phyloP scores from a whole-genome alignment of 2,888 invertebrate species.

The Ormia ochracea region DNA sequence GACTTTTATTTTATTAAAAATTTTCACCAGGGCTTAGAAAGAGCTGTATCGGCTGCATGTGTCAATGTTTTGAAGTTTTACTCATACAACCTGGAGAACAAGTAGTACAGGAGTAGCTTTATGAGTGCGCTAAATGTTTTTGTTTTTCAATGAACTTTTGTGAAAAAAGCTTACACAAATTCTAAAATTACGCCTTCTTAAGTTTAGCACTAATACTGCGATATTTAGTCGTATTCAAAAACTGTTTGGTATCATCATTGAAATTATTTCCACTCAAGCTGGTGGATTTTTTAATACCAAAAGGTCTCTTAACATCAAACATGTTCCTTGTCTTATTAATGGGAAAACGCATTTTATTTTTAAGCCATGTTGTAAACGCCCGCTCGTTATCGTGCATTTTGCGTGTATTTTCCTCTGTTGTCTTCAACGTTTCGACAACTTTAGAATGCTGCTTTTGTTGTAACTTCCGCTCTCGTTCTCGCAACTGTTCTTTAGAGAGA shows the following conservation, averaged over 20 bases:
- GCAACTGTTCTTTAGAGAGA: conserved; percentile 77
- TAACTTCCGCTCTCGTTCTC: conserved; percentile 75
- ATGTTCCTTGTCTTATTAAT: conserved; percentile 76
- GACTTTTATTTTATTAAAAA: too few species aligned
- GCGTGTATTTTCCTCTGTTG: conserved; percentile 76
- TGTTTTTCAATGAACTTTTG: background rate
- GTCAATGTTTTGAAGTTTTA: too few species aligned
- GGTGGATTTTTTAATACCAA: conserved; percentile 43
- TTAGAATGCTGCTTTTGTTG: conserved; percentile 70
- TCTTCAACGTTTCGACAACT: conserved; percentile 72
- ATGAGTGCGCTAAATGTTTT: background rate
- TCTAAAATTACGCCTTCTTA: conserved; percentile 27
- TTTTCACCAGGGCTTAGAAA: too few species aligned
- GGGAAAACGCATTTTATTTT: conserved; percentile 76
- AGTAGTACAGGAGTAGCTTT: too few species aligned
- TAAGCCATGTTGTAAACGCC: conserved; percentile 79
- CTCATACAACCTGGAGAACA: too few species aligned
- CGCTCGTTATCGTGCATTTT: conserved; percentile 78
- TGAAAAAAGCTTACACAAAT: background rate
- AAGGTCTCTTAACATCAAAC: conserved; percentile 71
- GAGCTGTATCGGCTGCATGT: too few species aligned
- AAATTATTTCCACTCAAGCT: conserved; percentile 33
- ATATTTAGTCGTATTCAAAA: conserved; percentile 55
- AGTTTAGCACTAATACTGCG: conserved; percentile 61
- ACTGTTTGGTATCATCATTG: conserved; percentile 51